phyloP scores from a whole-genome alignment of 2,113 vertebrate species.

The Puntigrus tetrazona region DNA sequence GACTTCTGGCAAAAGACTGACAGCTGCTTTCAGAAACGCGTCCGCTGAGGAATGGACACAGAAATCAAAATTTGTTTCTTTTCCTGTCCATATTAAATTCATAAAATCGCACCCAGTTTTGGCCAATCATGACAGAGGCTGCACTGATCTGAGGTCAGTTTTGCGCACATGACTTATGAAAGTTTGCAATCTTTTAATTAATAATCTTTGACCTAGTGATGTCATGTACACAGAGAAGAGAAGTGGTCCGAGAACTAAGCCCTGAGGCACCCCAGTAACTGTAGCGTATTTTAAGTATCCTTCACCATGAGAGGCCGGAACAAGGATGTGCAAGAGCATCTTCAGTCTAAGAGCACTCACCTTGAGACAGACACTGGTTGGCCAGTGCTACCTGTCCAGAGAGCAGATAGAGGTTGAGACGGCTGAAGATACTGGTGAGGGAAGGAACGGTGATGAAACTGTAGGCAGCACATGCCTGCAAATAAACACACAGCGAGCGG shows the following conservation, averaged over 20 bases:
- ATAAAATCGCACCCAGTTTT: not conserved
- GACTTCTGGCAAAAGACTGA: slow-evolving; percentile 89
- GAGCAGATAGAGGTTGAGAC: slow-evolving; percentile 91
- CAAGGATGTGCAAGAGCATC: not conserved
- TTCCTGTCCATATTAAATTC: not conserved
- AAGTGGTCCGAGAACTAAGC: too few species aligned
- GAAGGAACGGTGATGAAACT: slow-evolving; percentile 98
- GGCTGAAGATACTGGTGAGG: slow-evolving; percentile 87
- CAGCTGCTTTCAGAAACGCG: slow-evolving; percentile 92
- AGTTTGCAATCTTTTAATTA: not conserved
- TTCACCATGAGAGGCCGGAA: not conserved
- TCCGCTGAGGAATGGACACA: slow-evolving; percentile 79
- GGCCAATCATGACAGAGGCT: not conserved
- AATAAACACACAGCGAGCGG: slow-evolving; percentile 7
- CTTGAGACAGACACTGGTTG: slow-evolving; percentile 98
- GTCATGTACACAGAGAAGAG: too few species aligned
- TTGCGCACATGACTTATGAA: not conserved
- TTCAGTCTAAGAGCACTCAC: slow-evolving; percentile 72
- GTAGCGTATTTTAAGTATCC: not conserved
- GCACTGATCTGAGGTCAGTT: not conserved
- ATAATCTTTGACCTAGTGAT: too few species aligned
- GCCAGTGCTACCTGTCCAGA: slow-evolving; percentile 94
- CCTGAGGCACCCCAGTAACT: too few species aligned
- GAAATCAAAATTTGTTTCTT: not conserved
- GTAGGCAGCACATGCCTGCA: slow-evolving; percentile 95